Conservation (phyloP, 2,113 vertebrate species). For the Corvus hawaiiensis region DNA sequence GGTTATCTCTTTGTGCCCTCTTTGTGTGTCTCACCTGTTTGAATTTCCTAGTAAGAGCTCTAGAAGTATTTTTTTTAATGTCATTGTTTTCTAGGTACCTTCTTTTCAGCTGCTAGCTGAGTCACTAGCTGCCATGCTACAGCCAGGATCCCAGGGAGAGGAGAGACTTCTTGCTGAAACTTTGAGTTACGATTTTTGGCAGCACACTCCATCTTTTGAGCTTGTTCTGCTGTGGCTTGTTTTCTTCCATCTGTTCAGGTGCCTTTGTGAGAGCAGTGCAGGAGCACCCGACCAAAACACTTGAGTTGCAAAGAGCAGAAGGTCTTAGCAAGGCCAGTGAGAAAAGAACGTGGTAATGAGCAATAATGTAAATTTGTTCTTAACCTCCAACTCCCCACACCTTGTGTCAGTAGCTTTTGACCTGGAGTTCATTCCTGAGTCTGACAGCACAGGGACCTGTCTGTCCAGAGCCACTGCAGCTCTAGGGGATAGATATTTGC, state of each 20-base stretch:
- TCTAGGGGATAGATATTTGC: rapidly evolving
- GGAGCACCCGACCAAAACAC: not conserved
- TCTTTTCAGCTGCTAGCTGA: not conserved
- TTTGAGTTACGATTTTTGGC: not conserved
- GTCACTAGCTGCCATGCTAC: not conserved
- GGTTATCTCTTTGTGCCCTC: not conserved
- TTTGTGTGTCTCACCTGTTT: not conserved
- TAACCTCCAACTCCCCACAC: not conserved
- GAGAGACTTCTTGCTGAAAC: not conserved
- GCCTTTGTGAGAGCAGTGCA: not conserved
- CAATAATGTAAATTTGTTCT: not conserved
- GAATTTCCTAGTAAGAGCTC: not conserved
- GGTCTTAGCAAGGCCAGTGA: not conserved
- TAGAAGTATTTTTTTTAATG: not conserved
- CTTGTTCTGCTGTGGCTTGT: not conserved
- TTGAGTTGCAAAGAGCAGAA: not conserved
- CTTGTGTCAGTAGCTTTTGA: not conserved
- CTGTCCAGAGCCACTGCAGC: not conserved
- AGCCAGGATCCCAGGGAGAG: not conserved
- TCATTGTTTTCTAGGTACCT: not conserved
- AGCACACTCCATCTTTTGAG: not conserved
- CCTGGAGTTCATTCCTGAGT: not conserved
- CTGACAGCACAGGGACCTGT: rapidly evolving
- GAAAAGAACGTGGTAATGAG: not conserved
- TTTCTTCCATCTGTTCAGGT: conserved; percentile 32